Conservation (phyloP, 2,797 vertebrate species). For the Limosa lapponica region DNA sequence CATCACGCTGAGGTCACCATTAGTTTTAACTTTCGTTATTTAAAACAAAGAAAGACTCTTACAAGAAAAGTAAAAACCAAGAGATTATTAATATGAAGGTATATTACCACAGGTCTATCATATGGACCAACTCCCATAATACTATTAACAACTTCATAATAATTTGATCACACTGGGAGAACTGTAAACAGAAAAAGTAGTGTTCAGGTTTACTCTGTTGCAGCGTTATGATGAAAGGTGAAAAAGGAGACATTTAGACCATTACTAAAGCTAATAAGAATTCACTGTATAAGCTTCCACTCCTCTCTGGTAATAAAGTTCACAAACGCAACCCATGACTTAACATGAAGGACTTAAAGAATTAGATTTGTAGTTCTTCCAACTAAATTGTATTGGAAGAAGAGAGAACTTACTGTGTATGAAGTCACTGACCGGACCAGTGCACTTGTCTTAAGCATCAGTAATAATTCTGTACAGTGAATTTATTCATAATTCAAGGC, state of each 20-base stretch:
- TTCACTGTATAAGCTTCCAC: not conserved
- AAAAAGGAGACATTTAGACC: conserved; percentile 1
- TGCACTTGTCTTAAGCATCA: not conserved
- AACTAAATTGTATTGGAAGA: not conserved
- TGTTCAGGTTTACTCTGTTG: not conserved
- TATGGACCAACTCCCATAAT: not conserved
- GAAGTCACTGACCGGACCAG: conserved; percentile 5
- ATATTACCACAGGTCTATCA: not conserved
- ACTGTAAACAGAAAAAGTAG: not conserved
- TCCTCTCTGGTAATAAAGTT: not conserved
- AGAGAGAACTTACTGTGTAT: not conserved
- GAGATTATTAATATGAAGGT: not conserved
- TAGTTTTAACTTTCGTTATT: not conserved
- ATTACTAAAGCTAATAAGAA: not conserved
- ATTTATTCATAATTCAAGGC: conserved; percentile 34
- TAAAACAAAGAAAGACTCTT: not conserved
- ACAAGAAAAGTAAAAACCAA: not conserved
- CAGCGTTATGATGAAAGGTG: not conserved
- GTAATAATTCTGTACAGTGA: not conserved
- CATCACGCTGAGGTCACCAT: not conserved
- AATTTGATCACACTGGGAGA: not conserved
- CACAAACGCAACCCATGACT: conserved; percentile 8
- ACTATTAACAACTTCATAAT: not conserved
- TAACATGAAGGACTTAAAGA: conserved; percentile 6
- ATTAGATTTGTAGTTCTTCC: conserved; percentile 15